These are phyloP conservation scores for Ruditapes philippinarum DNA, from an alignment of 1,140 invertebrate genomes.

Conservation along the genomic window DNA sequence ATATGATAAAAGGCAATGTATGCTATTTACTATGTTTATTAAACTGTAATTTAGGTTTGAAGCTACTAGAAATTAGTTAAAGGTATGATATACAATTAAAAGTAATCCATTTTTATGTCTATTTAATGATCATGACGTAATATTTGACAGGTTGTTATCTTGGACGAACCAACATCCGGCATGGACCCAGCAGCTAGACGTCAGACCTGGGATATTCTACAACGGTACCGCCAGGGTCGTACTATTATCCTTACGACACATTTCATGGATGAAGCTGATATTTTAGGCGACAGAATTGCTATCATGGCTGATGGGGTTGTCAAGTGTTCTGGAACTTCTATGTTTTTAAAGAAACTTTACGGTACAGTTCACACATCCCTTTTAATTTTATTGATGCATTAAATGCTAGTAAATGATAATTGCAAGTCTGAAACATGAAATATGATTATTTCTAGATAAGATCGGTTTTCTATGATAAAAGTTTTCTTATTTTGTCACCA, in stretches of 20 bases:
- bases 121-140: too few relatives aligned
- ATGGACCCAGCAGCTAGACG: slow-evolving; percentile 97
- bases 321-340: slow-evolving; percentile 93
- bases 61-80: background rate
- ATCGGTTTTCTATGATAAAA: too few relatives aligned
- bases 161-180: slow-evolving; percentile 95
- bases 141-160: slow-evolving; percentile 79
- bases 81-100: too few relatives aligned
- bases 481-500: too few relatives aligned
- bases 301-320: slow-evolving; percentile 95
- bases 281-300: slow-evolving; percentile 96
- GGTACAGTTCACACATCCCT: too few relatives aligned
- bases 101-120: too few relatives aligned
- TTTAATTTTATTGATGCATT: too few relatives aligned
- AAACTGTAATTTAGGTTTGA: background rate
- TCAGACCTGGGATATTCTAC: slow-evolving; percentile 93
- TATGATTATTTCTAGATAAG: too few relatives aligned
- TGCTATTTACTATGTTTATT: too few relatives aligned
- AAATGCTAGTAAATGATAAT: too few relatives aligned
- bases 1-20: too few relatives aligned
- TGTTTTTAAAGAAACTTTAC: slow-evolving; percentile 95
- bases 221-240: slow-evolving; percentile 88
- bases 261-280: slow-evolving; percentile 99
- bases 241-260: slow-evolving; percentile 98
- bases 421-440: too few relatives aligned